These are phyloP conservation scores for Lacanobia wlatinum DNA, from an alignment of 2,888 invertebrate species.

Conservation along the genomic window DNA sequence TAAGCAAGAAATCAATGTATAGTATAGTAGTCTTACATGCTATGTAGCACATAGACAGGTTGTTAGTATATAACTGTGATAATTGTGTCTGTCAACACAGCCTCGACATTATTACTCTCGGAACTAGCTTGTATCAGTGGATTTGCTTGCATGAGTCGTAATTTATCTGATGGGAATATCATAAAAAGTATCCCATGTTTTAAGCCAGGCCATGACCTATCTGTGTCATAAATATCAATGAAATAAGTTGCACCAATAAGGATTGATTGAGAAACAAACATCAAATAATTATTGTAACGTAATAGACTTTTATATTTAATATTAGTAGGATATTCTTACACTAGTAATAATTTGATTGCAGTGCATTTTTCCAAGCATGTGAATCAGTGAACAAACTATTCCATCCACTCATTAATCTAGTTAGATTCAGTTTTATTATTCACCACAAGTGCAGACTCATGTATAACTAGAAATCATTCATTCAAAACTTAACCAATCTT, in stretches of 20 bases:
- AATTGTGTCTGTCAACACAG: constrained; percentile 37
- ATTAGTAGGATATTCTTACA: background rate
- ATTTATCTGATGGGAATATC: background rate
- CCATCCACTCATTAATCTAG: constrained; percentile 9
- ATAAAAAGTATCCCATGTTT: background rate
- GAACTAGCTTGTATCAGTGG: background rate
- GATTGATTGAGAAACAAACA: background rate
- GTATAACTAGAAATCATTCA: constrained; percentile 5
- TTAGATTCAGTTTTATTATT: constrained; percentile 15
- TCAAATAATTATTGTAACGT: background rate
- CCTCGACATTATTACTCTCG: constrained; percentile 36
- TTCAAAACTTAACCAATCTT: background rate
- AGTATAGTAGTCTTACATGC: constrained; percentile 8
- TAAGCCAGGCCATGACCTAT: background rate
- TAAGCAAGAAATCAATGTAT: constrained; percentile 22
- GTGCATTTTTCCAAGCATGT: background rate
- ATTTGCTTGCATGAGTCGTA: background rate
- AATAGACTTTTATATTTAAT: background rate
- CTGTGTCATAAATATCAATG: background rate
- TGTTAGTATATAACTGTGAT: constrained; percentile 28
- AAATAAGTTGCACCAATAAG: background rate
- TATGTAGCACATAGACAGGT: constrained; percentile 28
- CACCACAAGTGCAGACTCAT: background rate
- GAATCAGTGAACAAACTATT: constrained; percentile 7
- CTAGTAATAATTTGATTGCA: background rate